Conservation (phyloP, 2,113 vertebrate species). For the Mionectes macconnelli region DNA sequence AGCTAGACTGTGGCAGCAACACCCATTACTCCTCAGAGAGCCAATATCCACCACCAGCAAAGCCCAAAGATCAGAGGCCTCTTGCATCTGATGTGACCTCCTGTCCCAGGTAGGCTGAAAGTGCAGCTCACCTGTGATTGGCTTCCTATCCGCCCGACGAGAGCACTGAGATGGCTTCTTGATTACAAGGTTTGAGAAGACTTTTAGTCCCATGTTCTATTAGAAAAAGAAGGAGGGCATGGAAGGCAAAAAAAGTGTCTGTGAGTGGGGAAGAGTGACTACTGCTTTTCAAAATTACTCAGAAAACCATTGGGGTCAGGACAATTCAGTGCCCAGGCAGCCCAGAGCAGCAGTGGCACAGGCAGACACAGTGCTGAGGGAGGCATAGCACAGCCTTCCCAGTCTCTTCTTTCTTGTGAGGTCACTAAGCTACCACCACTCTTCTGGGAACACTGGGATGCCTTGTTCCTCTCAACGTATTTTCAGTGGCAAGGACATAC, state of each 20-base stretch:
- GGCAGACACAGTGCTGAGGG: not conserved
- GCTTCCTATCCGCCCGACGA: not conserved
- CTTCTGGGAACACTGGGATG: not conserved
- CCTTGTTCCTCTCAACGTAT: not conserved
- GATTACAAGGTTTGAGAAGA: slow-evolving; percentile 59
- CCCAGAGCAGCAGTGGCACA: not conserved
- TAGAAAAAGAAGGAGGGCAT: not conserved
- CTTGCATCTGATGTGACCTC: not conserved
- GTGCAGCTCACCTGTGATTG: not conserved
- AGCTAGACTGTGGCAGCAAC: not conserved
- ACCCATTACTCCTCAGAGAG: rapidly evolving
- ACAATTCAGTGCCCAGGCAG: rapidly evolving
- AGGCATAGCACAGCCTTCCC: not conserved
- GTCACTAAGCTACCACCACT: not conserved
- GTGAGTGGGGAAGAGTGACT: not conserved
- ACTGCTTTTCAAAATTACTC: not conserved
- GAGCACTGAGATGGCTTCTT: slow-evolving; percentile 44
- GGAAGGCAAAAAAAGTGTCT: not conserved
- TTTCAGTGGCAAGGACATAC: not conserved
- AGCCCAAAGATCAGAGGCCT: not conserved
- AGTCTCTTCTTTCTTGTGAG: not conserved
- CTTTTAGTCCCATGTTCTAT: slow-evolving; percentile 66
- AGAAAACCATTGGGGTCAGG: not conserved
- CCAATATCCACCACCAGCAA: not conserved
- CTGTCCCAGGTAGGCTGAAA: not conserved